Conservation (phyloP, 2,113 vertebrate genomes). For the Thermophis baileyi region DNA sequence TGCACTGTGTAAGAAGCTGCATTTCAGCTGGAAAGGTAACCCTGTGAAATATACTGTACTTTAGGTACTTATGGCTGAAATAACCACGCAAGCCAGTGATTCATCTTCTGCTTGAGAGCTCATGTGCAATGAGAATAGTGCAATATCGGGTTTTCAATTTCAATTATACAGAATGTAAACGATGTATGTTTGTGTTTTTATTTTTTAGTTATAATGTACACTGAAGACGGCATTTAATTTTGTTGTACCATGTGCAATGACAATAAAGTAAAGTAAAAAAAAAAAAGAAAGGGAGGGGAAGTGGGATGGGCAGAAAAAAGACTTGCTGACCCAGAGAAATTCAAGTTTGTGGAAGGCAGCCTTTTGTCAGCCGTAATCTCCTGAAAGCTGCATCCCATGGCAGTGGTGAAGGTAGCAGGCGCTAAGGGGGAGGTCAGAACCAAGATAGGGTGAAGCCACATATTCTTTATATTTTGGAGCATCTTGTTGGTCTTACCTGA, state of each 20-base stretch:
- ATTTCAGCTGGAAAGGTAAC: background rate
- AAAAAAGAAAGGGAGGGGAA: background rate
- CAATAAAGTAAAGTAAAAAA: too few species aligned
- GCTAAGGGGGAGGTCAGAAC: background rate
- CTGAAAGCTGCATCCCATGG: background rate
- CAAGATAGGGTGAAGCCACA: background rate
- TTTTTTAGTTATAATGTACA: too few species aligned
- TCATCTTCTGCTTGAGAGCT: background rate
- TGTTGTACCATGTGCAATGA: too few species aligned
- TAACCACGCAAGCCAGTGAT: background rate
- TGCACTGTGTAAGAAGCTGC: background rate
- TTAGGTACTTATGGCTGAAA: background rate
- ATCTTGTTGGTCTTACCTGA: too few species aligned
- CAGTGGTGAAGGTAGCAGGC: background rate
- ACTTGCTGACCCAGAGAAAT: background rate
- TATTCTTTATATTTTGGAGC: background rate
- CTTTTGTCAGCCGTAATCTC: background rate
- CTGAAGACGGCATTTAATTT: too few species aligned
- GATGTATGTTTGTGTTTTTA: too few species aligned
- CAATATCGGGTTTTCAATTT: too few species aligned
- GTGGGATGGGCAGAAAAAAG: background rate
- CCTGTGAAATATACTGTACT: background rate
- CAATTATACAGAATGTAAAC: too few species aligned
- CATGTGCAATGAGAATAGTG: too few species aligned
- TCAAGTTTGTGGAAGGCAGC: background rate